Evolutionary conservation across 2,888 invertebrate genomes (phyloP), one percentile per base, ranked within the genome.

Genomic region (Corbicula japonica): DNA sequence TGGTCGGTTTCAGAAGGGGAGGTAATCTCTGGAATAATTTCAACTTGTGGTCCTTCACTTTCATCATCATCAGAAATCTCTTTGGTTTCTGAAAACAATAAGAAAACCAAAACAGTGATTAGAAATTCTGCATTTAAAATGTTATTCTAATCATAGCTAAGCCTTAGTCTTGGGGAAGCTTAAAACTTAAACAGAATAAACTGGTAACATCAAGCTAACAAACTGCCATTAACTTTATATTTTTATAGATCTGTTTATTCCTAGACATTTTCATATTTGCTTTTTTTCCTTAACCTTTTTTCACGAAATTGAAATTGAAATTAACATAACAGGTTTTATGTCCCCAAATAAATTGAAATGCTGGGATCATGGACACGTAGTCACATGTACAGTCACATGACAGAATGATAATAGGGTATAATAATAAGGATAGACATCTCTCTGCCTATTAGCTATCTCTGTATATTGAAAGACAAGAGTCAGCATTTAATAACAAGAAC

Each of bases 1-100:
- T n/a, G n/a, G n/a, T n/a, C n/a, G 4, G 54, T 18, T 48, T 65
- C 65, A 65, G 44, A 44, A 52, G 71, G 71, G 41, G 71, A 71
- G 38, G 61, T 50, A 38, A 71, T 71, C 30, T 62, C 71, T 30
- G 62, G 30, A 54, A 62, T 50, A 6, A 71, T 41, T 26, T 71
- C 54, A 50, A 32, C 30, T 21, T 26, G 30, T 41, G 54, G 62
- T 44, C 28, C 71, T n/a, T 52, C 62, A 52, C 18, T 54, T 34
- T 71, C 71, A 28, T 28, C 50, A 10, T 35, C 30, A 18, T 34
- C 26, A 6, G 10, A 38, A 18, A 38, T n/a, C 18, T 50, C 60
- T 1, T 65, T 60, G 10, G 23, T 54, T 6, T 61, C 66, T 34
- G 60, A 4, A 10, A 46, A 10, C 28, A 12, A 41, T 56, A 54